Evolutionary conservation across 2,888 invertebrate genomes (phyloP), one percentile per base, ranked within the genome.

Genomic region (Athalia circularis): DNA sequence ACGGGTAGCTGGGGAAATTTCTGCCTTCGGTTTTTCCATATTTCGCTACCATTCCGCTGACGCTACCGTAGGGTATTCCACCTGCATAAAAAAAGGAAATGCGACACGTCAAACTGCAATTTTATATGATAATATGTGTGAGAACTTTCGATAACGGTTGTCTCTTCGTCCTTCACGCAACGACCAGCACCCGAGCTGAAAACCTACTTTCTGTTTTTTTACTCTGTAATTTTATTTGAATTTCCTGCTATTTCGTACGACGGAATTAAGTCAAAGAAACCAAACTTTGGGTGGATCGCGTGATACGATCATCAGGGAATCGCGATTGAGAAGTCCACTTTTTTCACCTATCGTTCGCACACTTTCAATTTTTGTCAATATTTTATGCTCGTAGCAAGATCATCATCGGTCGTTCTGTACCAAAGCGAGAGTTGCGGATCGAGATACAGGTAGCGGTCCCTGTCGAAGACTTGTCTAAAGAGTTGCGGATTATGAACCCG

Each of bases 31-130:
- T 9, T n/a, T 75, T 80, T 65, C 81, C 92, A 82, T 91, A 93
- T 67, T 91, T 92, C 0, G 92, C 92, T 1, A 94, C 90, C 84
- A 92, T 92, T 0, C 94, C 94, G 65, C 93, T 93, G 82, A 93
- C 88, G 83, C 93, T 94, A 59, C 94, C 94, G 80, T 93, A 94
- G 0, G 94, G 94, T 59, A 94, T 93, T 0, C 93, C 93, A 80
- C 93, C 93, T 94, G 90, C 65, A 47, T 8, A 5, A 11, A 59
- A 72, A 72, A 72, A 13, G 9, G 5, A 59, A 29, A 13, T 5
- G 29, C 29, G 5, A 52, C 7, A 5, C 48, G 48, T 47, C 48
- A 8, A 47, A 9, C 43, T 7, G 6, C 7, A 13, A 54, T n/a
- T 11, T 9, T 72, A 9, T 13, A 47, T 72, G 47, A 47, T 59